Conservation (phyloP, 2,797 vertebrate species). For the Falco cherrug region DNA sequence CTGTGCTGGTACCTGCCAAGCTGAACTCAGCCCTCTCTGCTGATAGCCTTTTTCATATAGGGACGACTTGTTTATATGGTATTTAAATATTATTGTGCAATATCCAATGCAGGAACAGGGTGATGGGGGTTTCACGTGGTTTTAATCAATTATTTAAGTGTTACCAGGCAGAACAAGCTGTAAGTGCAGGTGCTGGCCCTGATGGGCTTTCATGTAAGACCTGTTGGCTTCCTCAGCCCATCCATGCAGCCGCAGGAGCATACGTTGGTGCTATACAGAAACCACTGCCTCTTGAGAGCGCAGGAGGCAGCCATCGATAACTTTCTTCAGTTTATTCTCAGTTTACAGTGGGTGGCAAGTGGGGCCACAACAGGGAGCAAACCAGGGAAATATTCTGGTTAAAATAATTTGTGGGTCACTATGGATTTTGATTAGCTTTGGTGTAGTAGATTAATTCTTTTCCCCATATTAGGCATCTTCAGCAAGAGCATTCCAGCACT, state of each 20-base stretch:
- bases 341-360: constrained; percentile 24
- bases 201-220: background rate
- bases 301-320: background rate
- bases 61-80: background rate
- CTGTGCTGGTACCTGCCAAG: background rate
- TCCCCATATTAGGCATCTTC: background rate
- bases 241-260: background rate
- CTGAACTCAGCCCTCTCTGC: background rate
- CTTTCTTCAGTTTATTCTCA: constrained; percentile 11
- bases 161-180: background rate
- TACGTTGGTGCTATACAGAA: constrained; percentile 41
- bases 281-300: background rate
- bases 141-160: constrained; percentile 25
- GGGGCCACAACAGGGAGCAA: background rate
- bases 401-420: background rate
- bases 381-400: background rate
- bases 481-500: background rate
- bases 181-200: constrained; percentile 15
- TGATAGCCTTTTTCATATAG: background rate
- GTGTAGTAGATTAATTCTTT: background rate
- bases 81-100: constrained; percentile 72
- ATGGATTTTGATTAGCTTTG: background rate
- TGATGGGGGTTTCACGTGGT: background rate
- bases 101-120: constrained; percentile 30
- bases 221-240: background rate